Evolutionary conservation across 1,140 invertebrate species (phyloP).

Genomic region (Dufourea novaeangliae): DNA sequence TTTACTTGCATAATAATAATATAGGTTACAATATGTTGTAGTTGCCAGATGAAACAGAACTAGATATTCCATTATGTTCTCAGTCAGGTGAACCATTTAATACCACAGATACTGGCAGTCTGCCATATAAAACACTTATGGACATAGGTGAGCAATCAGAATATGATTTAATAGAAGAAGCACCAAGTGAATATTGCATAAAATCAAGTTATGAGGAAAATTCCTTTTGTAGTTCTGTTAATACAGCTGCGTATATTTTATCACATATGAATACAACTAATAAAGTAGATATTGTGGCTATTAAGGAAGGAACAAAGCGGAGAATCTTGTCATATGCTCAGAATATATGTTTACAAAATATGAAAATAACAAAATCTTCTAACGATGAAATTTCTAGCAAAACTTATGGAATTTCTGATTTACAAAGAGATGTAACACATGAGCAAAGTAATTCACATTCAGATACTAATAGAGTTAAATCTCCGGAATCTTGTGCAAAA

Average conservation of each 20-base stretch:
- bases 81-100: conserved; percentile 26
- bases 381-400: neutral
- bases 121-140: conserved; percentile 49
- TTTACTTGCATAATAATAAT: conserved; percentile 8
- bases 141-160: conserved; percentile 32
- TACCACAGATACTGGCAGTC: conserved; percentile 72
- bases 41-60: conserved; percentile 38
- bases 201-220: conserved; percentile 9
- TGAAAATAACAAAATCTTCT: neutral
- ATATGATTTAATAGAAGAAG: neutral
- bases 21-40: conserved; percentile 14
- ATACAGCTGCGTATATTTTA: conserved; percentile 72
- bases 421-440: neutral
- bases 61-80: conserved; percentile 25
- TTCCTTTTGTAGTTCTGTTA: conserved; percentile 64
- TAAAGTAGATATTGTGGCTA: conserved; percentile 65
- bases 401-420: neutral
- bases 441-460: no score
- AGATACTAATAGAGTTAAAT: neutral
- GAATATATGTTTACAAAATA: neutral
- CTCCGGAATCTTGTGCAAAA: neutral
- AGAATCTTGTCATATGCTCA: neutral
- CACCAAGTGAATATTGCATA: neutral
- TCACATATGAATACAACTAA: conserved; percentile 71
- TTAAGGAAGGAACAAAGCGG: conserved; percentile 64